These are phyloP conservation scores for Lethrus apterus DNA, from an alignment of 1,140 invertebrate species.

Conservation along the genomic window DNA sequence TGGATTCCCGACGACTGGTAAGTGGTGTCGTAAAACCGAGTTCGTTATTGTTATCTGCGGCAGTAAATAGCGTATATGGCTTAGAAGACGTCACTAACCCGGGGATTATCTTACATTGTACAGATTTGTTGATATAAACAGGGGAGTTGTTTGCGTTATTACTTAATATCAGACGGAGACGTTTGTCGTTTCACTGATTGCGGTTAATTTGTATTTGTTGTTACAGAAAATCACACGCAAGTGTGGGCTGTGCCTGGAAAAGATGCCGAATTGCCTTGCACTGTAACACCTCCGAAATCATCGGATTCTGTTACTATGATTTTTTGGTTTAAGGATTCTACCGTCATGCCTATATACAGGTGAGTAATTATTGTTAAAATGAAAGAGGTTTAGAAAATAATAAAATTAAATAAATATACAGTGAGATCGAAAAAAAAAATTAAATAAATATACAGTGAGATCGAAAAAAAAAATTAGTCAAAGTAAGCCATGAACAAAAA, in stretches of 20 bases:
- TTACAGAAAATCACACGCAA: no score
- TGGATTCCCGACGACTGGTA: constrained; percentile 10
- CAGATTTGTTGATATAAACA: no score
- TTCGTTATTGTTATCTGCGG: constrained; percentile 9
- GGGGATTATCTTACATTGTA: no score
- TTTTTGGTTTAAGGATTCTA: constrained; percentile 78
- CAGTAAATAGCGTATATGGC: constrained; percentile 9
- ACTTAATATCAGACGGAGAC: no score
- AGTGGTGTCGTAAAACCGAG: constrained; percentile 6
- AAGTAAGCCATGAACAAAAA: no score
- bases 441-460: no score
- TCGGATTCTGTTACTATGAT: constrained; percentile 70
- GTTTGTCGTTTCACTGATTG: no score
- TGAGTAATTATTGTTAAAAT: constrained; percentile 41
- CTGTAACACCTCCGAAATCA: constrained; percentile 62
- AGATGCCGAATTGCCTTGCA: constrained; percentile 69
- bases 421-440: no score
- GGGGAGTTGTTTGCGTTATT: no score
- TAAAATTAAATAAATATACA: no score
- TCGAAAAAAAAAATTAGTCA: no score
- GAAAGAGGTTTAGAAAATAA: not conserved
- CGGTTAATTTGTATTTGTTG: no score
- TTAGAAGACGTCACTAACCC: constrained; percentile 5
- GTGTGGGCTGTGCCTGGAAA: constrained; percentile 68
- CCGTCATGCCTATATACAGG: constrained; percentile 78